Percentiles rank a stretch among this genome's conserved stretches.
Conservation (phyloP, 2,113 vertebrate species). For the Ahaetulla prasina region DNA sequence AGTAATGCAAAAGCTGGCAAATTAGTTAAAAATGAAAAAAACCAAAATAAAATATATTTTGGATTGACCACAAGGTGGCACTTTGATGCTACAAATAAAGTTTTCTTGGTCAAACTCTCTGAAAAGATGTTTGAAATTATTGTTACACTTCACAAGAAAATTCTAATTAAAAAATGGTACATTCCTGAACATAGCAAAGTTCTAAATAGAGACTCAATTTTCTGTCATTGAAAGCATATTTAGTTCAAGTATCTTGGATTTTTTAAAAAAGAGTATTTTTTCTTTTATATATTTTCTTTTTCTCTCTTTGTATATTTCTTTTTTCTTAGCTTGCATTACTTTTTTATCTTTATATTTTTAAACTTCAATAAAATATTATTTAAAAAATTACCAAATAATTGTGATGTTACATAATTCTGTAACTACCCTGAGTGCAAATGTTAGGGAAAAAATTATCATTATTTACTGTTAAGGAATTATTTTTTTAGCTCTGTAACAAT, state of each 20-base stretch:
- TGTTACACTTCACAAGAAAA: not conserved
- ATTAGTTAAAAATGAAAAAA: not conserved
- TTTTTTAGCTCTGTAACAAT: not conserved
- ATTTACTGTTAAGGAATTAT: not conserved
- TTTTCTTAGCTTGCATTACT: not conserved
- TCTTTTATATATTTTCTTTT: not conserved
- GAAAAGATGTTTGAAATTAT: not conserved
- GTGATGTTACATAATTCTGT: not conserved
- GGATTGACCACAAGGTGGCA: not conserved
- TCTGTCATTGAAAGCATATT: not conserved
- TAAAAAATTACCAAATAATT: not conserved
- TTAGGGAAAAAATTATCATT: not conserved
- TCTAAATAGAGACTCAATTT: not conserved
- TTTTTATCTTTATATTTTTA: not conserved
- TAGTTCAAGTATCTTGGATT: not conserved
- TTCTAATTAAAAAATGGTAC: not conserved
- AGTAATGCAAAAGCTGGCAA: not conserved
- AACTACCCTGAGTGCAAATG: not conserved
- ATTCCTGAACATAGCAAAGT: not conserved
- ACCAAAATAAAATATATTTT: not conserved
- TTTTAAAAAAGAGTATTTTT: not conserved
- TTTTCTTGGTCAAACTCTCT: not conserved
- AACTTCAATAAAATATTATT: not conserved
- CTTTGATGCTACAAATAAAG: not conserved
- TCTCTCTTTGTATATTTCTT: not conserved